Evolutionary conservation across 1,140 invertebrate genomes (phyloP).

Genomic region (Drosophila dunni): DNA sequence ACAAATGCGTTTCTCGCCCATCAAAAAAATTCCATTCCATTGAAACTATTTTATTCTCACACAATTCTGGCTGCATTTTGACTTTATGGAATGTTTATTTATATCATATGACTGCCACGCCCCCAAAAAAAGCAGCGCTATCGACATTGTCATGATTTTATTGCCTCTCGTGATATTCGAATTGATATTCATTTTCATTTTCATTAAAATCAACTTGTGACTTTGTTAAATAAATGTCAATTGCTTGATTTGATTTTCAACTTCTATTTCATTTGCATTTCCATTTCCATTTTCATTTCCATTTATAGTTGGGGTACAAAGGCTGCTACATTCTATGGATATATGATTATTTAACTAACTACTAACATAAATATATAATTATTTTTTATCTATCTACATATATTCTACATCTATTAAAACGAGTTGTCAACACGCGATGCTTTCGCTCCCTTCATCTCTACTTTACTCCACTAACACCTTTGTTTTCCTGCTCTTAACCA

Average conservation of each 20-base stretch:
- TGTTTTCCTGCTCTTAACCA: constrained; percentile 1
- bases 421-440: constrained; percentile 17
- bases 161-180: constrained; percentile 21
- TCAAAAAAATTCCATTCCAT: constrained; percentile 17
- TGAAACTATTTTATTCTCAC: constrained; percentile 4
- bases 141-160: constrained; percentile 4
- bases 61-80: background rate
- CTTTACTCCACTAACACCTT: background rate
- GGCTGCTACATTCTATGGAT: background rate
- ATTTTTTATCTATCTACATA: background rate
- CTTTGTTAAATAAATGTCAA: constrained; percentile 13
- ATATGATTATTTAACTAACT: background rate
- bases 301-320: background rate
- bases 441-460: background rate
- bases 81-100: constrained; percentile 50
- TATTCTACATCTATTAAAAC: constrained; percentile 7
- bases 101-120: constrained; percentile 27
- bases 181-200: constrained; percentile 35
- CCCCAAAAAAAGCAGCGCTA: background rate
- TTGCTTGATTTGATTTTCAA: constrained; percentile 28
- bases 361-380: constrained; percentile 10
- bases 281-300: too few relatives aligned
- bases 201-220: constrained; percentile 23
- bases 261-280: background rate
- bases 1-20: constrained; percentile 23